Percentiles rank a stretch among this genome's conserved stretches.
phyloP scores from a whole-genome alignment of 2,113 vertebrate species.

The Uria lomvia region DNA sequence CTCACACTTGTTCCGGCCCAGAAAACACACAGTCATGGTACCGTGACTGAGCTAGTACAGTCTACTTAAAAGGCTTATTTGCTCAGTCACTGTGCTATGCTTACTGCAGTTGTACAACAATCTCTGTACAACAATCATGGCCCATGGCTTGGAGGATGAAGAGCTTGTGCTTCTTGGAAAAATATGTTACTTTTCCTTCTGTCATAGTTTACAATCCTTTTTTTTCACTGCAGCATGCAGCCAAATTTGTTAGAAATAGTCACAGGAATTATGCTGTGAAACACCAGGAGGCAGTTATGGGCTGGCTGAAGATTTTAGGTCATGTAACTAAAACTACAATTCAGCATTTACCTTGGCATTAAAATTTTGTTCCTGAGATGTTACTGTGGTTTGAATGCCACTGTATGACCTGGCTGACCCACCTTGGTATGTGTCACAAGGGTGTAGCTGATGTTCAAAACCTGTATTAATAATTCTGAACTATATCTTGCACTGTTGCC shows the following conservation, averaged over 20 bases:
- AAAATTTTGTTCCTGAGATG: neutral
- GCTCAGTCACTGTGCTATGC: neutral
- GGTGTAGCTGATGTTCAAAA: neutral
- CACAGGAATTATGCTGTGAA: neutral
- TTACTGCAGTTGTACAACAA: neutral
- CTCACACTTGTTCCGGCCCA: neutral
- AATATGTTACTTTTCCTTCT: neutral
- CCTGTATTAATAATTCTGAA: neutral
- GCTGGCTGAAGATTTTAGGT: neutral
- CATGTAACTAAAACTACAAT: neutral
- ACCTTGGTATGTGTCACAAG: neutral
- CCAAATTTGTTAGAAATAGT: neutral
- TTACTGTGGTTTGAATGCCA: neutral
- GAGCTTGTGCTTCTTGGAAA: neutral
- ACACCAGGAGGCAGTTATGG: neutral
- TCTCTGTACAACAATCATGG: neutral
- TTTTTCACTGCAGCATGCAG: neutral
- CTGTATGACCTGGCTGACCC: neutral
- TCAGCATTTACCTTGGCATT: neutral
- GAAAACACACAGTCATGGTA: neutral
- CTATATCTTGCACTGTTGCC: neutral
- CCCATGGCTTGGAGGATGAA: neutral
- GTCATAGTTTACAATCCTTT: neutral
- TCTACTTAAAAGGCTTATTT: neutral
- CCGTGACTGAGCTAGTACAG: neutral